Conservation (phyloP, 2,113 vertebrate species). For the Xerus inauris region DNA sequence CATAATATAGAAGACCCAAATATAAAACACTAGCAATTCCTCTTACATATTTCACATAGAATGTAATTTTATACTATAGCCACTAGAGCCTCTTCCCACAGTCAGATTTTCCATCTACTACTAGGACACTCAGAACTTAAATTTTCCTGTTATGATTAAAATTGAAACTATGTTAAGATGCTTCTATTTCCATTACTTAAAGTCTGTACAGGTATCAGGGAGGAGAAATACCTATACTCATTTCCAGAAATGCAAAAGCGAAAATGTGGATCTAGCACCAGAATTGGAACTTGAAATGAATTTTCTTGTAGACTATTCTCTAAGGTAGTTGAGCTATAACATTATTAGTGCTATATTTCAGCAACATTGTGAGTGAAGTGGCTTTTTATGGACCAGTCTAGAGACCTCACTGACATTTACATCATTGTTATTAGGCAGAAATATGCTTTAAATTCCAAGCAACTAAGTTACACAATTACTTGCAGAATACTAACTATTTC, state of each 20-base stretch:
- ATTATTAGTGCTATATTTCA: conserved; percentile 50
- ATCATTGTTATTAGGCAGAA: conserved; percentile 52
- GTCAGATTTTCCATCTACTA: background rate
- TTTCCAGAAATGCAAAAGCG: background rate
- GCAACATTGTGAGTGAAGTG: conserved; percentile 40
- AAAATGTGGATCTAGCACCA: background rate
- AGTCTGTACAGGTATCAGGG: background rate
- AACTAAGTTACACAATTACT: conserved; percentile 35
- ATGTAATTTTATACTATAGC: conserved; percentile 53
- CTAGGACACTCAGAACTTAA: background rate
- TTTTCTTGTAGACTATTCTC: conserved; percentile 60
- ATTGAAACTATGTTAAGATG: background rate
- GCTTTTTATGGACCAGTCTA: conserved; percentile 50
- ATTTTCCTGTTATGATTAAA: conserved; percentile 19
- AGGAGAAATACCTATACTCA: background rate
- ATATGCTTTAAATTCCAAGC: conserved; percentile 59
- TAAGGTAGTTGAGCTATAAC: conserved; percentile 13
- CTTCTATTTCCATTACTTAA: background rate
- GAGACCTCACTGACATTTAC: conserved; percentile 34
- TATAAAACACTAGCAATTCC: conserved; percentile 51
- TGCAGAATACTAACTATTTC: conserved; percentile 43
- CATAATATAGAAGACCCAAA: conserved; percentile 51
- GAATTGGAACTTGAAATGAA: conserved; percentile 5
- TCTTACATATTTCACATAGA: conserved; percentile 39
- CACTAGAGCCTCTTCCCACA: background rate